These are phyloP conservation scores for Lutraria lutraria DNA, from an alignment of 2,888 invertebrate genomes.

Conservation along the genomic window DNA sequence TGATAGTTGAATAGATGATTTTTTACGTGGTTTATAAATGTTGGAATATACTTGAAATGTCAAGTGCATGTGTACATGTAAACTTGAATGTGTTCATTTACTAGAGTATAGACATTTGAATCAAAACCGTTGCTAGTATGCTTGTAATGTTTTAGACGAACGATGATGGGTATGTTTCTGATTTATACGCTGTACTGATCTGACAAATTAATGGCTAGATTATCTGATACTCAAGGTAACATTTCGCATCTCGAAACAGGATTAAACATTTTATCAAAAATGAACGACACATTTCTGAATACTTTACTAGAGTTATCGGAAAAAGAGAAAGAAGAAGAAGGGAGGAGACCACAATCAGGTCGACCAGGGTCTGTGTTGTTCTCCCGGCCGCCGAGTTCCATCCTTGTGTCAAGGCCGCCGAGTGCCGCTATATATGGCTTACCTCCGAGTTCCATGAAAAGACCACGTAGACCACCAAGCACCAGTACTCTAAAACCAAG, in stretches of 20 bases:
- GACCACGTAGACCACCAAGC: constrained; percentile 52
- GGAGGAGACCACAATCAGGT: constrained; percentile 36
- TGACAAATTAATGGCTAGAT: not conserved
- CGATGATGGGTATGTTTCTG: not conserved
- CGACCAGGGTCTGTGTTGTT: constrained; percentile 64
- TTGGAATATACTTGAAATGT: not conserved
- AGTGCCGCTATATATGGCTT: constrained; percentile 57
- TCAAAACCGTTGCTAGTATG: not conserved
- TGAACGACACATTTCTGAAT: constrained; percentile 66
- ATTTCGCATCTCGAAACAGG: constrained; percentile 33
- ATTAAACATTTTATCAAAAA: constrained; percentile 27
- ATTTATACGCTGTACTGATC: not conserved
- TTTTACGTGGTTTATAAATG: not conserved
- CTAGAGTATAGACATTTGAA: not conserved
- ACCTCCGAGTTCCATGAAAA: constrained; percentile 17
- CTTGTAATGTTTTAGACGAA: not conserved
- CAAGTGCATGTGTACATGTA: not conserved
- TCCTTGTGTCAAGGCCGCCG: constrained; percentile 66
- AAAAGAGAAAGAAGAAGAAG: constrained; percentile 34
- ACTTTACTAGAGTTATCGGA: constrained; percentile 59
- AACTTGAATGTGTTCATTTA: not conserved
- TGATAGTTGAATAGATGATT: not conserved
- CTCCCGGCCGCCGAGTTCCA: constrained; percentile 68
- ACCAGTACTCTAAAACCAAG: constrained; percentile 58
- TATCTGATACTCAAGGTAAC: not conserved